phyloP scores from a whole-genome alignment of 2,113 vertebrate species.

The Dipodomys merriami region DNA sequence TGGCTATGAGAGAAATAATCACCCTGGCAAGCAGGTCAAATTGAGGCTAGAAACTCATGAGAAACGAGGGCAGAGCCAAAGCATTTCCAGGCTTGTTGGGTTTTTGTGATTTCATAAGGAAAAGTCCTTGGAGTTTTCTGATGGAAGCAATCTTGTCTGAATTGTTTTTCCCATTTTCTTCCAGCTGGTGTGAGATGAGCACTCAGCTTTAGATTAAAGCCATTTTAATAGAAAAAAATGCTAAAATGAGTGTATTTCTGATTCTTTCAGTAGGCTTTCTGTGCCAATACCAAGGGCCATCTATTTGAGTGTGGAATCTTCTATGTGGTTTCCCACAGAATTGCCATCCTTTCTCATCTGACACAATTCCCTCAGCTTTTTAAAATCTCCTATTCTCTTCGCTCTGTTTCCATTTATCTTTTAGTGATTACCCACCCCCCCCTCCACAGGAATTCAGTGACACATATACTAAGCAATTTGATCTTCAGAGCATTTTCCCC shows the following conservation, averaged over 20 bases:
- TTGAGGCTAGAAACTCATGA: not conserved
- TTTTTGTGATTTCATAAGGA: conserved; percentile 11
- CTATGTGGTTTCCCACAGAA: not conserved
- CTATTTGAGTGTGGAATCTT: not conserved
- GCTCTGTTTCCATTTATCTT: not conserved
- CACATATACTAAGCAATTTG: not conserved
- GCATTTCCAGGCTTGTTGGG: not conserved
- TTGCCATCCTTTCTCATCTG: not conserved
- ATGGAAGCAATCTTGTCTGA: conserved; percentile 19
- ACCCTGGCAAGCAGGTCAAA: conserved; percentile 48
- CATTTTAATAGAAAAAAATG: conserved; percentile 27
- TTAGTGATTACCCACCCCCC: not conserved
- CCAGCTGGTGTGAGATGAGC: not conserved
- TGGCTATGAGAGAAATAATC: conserved; percentile 12
- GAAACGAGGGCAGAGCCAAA: not conserved
- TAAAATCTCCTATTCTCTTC: not conserved
- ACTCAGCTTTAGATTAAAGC: not conserved
- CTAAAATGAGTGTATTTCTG: not conserved
- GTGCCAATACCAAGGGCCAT: not conserved
- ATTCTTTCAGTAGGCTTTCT: not conserved
- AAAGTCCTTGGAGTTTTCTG: conserved; percentile 31
- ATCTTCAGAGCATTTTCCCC: not conserved
- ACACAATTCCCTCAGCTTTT: not conserved
- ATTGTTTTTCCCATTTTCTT: not conserved
- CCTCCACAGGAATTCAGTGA: not conserved